Evolutionary conservation across 2,113 vertebrate species (phyloP).

Genomic region (Phrynosoma blainvillii): DNA sequence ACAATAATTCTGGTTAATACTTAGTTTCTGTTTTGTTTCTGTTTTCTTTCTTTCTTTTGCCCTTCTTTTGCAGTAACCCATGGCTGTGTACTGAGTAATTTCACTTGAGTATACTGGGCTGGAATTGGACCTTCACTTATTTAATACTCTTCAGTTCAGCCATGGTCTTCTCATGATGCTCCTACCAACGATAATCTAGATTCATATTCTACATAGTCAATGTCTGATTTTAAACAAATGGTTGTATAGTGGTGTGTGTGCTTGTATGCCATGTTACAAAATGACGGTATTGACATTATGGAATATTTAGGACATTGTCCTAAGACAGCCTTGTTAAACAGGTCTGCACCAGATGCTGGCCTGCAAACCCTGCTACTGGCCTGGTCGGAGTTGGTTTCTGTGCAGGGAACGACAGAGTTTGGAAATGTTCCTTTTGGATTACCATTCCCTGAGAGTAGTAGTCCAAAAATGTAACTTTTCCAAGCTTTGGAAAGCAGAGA

Average conservation of each 20-base stretch:
- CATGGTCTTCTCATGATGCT: slow-evolving; percentile 57
- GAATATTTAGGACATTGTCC: background rate
- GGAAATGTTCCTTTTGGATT: too few species aligned
- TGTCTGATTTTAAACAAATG: slow-evolving; percentile 1
- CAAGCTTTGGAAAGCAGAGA: too few species aligned
- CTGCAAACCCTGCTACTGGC: too few species aligned
- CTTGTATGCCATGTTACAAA: background rate
- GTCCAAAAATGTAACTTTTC: too few species aligned
- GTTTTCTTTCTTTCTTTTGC: slow-evolving; percentile 76
- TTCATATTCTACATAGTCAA: background rate
- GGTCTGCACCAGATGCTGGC: background rate
- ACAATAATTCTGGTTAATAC: slow-evolving; percentile 75
- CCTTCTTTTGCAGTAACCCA: slow-evolving; percentile 98
- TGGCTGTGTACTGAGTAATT: slow-evolving; percentile 99
- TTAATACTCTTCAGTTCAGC: slow-evolving; percentile 66
- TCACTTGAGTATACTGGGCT: slow-evolving; percentile 82
- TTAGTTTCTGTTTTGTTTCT: slow-evolving; percentile 45
- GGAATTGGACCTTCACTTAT: slow-evolving; percentile 85
- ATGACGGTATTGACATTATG: background rate
- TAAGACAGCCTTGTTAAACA: background rate
- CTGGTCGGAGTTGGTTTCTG: background rate
- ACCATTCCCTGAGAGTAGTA: too few species aligned
- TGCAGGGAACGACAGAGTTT: too few species aligned
- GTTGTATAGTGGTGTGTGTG: slow-evolving; percentile 4
- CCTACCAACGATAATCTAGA: slow-evolving; percentile 8